Evolutionary conservation across 92 coral and sea anemone species (phyloP), one percentile per base, ranked within the genome.

Genomic region (Porites rus): DNA sequence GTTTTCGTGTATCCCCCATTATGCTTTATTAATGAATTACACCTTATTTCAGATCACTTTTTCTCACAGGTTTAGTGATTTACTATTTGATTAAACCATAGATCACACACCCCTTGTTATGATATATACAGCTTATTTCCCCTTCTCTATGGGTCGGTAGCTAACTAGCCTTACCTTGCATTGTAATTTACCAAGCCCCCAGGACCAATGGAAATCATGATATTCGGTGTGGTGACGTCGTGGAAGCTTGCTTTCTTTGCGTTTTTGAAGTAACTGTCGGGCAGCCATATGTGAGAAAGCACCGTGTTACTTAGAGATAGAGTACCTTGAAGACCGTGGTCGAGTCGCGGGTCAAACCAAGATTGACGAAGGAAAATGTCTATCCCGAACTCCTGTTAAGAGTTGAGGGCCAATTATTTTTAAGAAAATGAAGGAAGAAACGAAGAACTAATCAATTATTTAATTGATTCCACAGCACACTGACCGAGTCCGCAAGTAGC

Each of bases 211-310:
- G 75, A 83, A 8, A 91, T 77, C 94, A 91, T 88, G 11, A 88
- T 81, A 63, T 91, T 91, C 25, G 86, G 86, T 6, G 89, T 76
- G n/a, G 94, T 91, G 22, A 91, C 91, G 54, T 91, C 89, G 51
- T 91, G 94, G 58, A 83, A 84, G 73, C 62, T 79, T 20, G 92
- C 79, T 28, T 89, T 66, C 78, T 87, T 92, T 58, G 94, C 94
- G 63, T 92, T 92, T 68, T 75, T 84, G 76, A 92, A 92, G 85
- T 88, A 88, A 14, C 87, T 83, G 69, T 88, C 94, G 24, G 94
- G 92, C 13, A 82, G 76, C 94, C 94, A 92, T 18, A 88, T 85
- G 19, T 84, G 60, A 63, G 84, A 68, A 22, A 92, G 22, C 14
- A 92, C 80, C 19, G 76, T 65, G 53, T 88, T 73, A 54, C 80